A percentile compares a stretch with the other conserved stretches of the same genome.
Conservation (phyloP, 2,113 vertebrate species). For the Platysteira castanea region DNA sequence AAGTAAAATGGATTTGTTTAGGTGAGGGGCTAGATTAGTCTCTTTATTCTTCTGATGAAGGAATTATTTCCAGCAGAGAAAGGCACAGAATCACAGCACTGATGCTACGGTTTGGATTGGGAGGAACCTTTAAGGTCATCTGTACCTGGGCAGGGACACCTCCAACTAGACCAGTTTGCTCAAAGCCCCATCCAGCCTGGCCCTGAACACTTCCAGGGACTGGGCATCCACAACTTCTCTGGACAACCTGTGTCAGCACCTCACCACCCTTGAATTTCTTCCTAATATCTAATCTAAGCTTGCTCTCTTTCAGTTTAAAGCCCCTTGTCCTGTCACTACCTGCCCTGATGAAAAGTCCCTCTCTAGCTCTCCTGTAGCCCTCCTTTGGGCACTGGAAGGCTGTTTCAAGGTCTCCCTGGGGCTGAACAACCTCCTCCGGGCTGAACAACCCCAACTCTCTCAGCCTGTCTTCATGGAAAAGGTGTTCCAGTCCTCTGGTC, state of each 20-base stretch:
- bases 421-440: not conserved
- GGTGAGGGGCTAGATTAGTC: not conserved
- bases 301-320: not conserved
- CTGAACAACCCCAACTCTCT: not conserved
- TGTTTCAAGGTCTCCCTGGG: not conserved
- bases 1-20: not conserved
- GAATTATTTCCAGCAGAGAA: not conserved
- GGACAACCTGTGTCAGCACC: fast-evolving
- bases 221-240: not conserved
- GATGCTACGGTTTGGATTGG: not conserved
- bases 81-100: not conserved
- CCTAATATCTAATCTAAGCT: not conserved
- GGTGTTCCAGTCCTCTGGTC: not conserved
- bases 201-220: not conserved
- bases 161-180: not conserved
- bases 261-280: not conserved
- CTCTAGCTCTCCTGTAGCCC: not conserved
- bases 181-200: not conserved
- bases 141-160: not conserved
- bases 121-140: not conserved
- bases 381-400: not conserved
- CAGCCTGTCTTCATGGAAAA: not conserved
- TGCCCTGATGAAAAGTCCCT: not conserved
- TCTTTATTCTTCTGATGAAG: not conserved
- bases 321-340: not conserved